phyloP scores from a whole-genome alignment of 2,888 invertebrate genomes.

The Heteromurus nitidus region DNA sequence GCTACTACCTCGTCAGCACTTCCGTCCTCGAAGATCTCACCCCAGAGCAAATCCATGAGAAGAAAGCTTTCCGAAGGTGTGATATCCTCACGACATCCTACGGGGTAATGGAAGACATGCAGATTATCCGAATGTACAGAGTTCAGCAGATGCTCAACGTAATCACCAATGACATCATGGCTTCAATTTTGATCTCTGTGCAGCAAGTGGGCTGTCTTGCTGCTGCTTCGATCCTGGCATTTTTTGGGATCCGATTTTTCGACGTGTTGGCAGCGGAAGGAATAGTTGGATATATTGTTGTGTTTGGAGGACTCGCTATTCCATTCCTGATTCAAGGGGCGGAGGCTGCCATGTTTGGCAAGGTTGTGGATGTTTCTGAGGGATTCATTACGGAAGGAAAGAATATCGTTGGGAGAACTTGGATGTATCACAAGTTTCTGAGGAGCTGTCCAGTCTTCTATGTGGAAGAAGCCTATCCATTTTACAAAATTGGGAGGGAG shows the following conservation, averaged over 20 bases:
- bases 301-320: neutral
- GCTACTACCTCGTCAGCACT: neutral
- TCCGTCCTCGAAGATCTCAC: neutral
- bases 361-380: neutral
- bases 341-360: neutral
- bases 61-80: neutral
- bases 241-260: slow-evolving; percentile 27
- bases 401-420: neutral
- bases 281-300: slow-evolving; percentile 12
- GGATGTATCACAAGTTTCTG: neutral
- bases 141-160: slow-evolving; percentile 5
- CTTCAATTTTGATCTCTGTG: neutral
- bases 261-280: neutral
- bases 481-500: neutral
- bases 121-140: slow-evolving; percentile 24
- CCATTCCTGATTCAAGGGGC: neutral
- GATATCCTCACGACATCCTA: neutral
- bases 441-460: slow-evolving; percentile 22
- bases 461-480: slow-evolving; percentile 41
- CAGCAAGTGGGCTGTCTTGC: slow-evolving; percentile 27
- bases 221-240: neutral
- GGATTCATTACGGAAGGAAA: neutral
- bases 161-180: slow-evolving; percentile 20
- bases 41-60: neutral
- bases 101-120: slow-evolving; percentile 15